phyloP scores from a whole-genome alignment of 2,888 invertebrate species.

The Apoda limacodes region DNA sequence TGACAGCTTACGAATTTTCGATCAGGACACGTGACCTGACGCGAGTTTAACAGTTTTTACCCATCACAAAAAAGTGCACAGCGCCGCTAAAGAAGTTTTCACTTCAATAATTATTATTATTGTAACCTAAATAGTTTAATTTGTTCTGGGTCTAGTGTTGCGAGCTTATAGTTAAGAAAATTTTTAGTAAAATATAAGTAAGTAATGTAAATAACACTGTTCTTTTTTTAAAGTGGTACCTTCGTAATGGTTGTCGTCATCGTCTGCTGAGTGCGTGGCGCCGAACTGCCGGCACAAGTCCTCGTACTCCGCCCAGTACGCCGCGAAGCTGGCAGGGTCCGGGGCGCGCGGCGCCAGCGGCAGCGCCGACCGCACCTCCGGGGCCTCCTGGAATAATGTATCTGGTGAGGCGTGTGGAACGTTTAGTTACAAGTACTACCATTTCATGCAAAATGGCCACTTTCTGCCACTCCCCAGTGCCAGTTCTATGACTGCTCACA shows the following conservation, averaged over 20 bases:
- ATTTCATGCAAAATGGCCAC: too few species aligned
- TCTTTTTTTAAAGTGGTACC: conserved; percentile 40
- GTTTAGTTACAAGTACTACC: too few species aligned
- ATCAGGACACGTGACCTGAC: too few species aligned
- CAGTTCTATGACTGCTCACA: too few species aligned
- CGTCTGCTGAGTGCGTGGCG: conserved; percentile 64
- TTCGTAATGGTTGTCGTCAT: conserved; percentile 70
- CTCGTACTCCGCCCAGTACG: conserved; percentile 76
- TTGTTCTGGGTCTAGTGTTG: conserved; percentile 10
- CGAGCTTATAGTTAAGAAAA: conserved; percentile 4
- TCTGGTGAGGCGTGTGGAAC: too few species aligned
- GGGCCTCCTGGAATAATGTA: conserved; percentile 61
- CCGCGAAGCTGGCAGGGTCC: conserved; percentile 67
- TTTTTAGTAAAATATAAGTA: conserved; percentile 1
- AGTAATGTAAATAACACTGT: conserved; percentile 9
- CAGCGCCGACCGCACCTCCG: conserved; percentile 54
- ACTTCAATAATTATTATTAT: too few species aligned
- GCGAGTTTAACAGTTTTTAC: too few species aligned
- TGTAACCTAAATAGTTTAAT: too few species aligned
- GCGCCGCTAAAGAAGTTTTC: too few species aligned
- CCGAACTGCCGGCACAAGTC: conserved; percentile 72
- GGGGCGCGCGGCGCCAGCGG: conserved; percentile 45
- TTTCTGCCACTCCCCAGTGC: too few species aligned
- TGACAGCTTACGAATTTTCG: too few species aligned
- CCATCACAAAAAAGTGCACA: too few species aligned